A percentile compares a stretch with the other conserved stretches of the same genome.
Conservation (phyloP, 2,113 vertebrate genomes). For the Serilophus lunatus region DNA sequence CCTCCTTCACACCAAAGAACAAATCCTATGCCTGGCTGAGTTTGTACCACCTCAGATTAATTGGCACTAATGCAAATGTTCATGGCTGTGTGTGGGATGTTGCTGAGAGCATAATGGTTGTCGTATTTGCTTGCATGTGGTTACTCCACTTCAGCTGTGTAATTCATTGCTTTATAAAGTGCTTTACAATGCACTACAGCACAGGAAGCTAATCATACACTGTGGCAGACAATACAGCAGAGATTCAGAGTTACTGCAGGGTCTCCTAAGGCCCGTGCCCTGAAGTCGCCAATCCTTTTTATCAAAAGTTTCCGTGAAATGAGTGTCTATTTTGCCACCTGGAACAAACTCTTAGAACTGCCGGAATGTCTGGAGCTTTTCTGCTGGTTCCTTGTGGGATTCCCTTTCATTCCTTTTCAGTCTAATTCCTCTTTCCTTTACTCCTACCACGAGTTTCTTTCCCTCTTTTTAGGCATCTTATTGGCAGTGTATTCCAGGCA, state of each 20-base stretch:
- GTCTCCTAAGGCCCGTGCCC: neutral
- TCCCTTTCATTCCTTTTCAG: constrained; percentile 46
- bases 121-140: constrained; percentile 45
- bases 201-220: constrained; percentile 12
- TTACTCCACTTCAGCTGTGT: constrained; percentile 52
- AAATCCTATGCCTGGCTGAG: constrained; percentile 33
- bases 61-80: constrained; percentile 45
- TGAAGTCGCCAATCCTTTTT: constrained; percentile 24
- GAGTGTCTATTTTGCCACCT: constrained; percentile 43
- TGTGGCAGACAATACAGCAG: neutral
- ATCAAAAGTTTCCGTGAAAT: neutral
- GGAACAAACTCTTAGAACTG: constrained; percentile 41
- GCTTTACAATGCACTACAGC: neutral
- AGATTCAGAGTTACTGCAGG: neutral
- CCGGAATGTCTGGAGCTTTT: constrained; percentile 46
- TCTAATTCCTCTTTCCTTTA: constrained; percentile 34
- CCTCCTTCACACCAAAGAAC: constrained; percentile 47
- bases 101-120: constrained; percentile 50
- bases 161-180: constrained; percentile 44
- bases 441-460: constrained; percentile 41
- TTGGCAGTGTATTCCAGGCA: constrained; percentile 24
- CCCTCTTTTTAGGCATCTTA: constrained; percentile 44
- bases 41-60: constrained; percentile 53
- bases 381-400: constrained; percentile 14
- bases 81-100: constrained; percentile 36